Conservation (phyloP, 2,888 invertebrate species). For the Harpagoxenus sublaevis region DNA sequence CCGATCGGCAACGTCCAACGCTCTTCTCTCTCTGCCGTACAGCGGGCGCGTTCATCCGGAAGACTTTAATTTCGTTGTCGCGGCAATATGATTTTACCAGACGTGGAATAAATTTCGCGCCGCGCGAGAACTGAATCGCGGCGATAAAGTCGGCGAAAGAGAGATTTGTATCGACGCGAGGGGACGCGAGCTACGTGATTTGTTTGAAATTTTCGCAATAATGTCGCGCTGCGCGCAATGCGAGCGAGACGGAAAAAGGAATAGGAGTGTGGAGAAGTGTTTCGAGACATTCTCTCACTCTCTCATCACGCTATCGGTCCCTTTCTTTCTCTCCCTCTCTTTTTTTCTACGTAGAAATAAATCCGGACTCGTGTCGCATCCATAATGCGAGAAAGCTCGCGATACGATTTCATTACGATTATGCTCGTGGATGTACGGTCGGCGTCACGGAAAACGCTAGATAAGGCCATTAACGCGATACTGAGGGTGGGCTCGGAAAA, state of each 20-base stretch:
- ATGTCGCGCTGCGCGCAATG: slow-evolving; percentile 34
- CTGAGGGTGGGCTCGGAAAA: slow-evolving; percentile 9
- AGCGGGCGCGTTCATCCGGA: slow-evolving; percentile 28
- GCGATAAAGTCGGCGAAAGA: slow-evolving; percentile 37
- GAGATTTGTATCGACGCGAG: slow-evolving; percentile 42
- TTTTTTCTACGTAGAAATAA: slow-evolving; percentile 20
- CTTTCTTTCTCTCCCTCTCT: not conserved
- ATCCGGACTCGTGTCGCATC: slow-evolving; percentile 46
- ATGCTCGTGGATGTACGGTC: not conserved
- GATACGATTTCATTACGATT: slow-evolving; percentile 49
- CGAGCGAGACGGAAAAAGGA: not conserved
- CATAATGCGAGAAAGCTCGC: slow-evolving; percentile 20
- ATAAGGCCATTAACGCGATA: slow-evolving; percentile 31
- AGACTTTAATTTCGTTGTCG: slow-evolving; percentile 57
- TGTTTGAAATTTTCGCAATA: slow-evolving; percentile 58
- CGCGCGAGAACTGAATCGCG: slow-evolving; percentile 39
- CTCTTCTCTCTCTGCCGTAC: not conserved
- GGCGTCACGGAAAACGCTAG: slow-evolving; percentile 35
- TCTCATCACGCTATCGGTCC: slow-evolving; percentile 5
- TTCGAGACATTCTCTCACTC: slow-evolving; percentile 23
- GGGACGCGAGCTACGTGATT: slow-evolving; percentile 53
- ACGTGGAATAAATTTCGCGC: slow-evolving; percentile 46
- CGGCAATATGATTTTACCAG: slow-evolving; percentile 50
- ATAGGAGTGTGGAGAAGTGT: slow-evolving; percentile 11
- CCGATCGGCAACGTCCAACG: slow-evolving; percentile 23